Conservation (phyloP, 2,797 vertebrate species). For the Pogoniulus pusillus region DNA sequence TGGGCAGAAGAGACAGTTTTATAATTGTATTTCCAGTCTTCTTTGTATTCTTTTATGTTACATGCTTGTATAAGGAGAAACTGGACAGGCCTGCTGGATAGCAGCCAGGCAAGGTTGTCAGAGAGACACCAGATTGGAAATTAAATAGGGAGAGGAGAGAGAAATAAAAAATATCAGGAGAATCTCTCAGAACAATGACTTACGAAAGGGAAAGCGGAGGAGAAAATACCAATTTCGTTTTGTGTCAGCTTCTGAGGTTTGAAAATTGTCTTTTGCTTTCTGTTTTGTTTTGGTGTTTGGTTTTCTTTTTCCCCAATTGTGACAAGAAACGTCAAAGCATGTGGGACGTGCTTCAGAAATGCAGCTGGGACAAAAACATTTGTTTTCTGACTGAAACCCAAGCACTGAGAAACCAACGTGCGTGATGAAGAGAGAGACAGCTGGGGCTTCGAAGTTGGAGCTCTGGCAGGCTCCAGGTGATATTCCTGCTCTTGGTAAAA, state of each 20-base stretch:
- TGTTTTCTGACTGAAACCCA: neutral
- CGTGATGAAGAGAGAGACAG: neutral
- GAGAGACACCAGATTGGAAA: constrained; percentile 33
- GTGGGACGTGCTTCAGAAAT: neutral
- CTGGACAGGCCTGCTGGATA: constrained; percentile 64
- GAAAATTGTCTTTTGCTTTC: constrained; percentile 46
- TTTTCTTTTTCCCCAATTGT: neutral
- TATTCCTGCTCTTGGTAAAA: neutral
- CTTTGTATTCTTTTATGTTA: constrained; percentile 73
- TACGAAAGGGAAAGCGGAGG: constrained; percentile 24
- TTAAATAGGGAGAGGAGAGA: constrained; percentile 35
- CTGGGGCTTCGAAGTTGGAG: neutral
- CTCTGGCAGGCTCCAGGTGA: neutral
- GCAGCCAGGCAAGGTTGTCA: constrained; percentile 66
- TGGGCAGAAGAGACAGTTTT: constrained; percentile 67
- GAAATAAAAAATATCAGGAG: constrained; percentile 50
- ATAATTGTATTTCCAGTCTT: constrained; percentile 72
- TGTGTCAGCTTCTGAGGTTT: constrained; percentile 24
- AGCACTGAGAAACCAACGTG: neutral
- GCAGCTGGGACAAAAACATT: neutral
- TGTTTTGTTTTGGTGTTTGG: neutral
- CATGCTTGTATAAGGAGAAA: constrained; percentile 64
- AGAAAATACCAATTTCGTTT: constrained; percentile 51
- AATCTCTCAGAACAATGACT: constrained; percentile 49
- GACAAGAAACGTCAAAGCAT: neutral